Percentiles rank a stretch among this genome's conserved stretches.
Evolutionary conservation across 2,888 invertebrate species (phyloP).

Genomic region (Minunthozetes semirufus): DNA sequence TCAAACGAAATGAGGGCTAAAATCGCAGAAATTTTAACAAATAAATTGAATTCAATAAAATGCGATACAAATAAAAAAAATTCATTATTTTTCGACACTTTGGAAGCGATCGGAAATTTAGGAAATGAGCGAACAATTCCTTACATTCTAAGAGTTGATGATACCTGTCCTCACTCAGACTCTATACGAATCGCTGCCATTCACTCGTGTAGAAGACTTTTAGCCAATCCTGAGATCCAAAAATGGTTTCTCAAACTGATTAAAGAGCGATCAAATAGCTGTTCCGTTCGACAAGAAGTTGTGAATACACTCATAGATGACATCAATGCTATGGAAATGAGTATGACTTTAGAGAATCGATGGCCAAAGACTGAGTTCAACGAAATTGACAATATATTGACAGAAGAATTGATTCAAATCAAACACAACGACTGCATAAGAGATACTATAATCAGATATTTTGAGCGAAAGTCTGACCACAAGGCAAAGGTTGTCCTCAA

Average conservation of each 20-base stretch:
- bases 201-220: conserved; percentile 33
- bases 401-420: conserved; percentile 2
- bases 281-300: conserved; percentile 32
- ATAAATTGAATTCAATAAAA: neutral
- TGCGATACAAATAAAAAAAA: neutral
- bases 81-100: conserved; percentile 7
- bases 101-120: conserved; percentile 37
- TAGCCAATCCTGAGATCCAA: conserved; percentile 30
- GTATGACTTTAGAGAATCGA: neutral
- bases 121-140: conserved; percentile 12
- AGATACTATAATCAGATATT: conserved; percentile 31
- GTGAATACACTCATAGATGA: conserved; percentile 30
- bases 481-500: conserved; percentile 19
- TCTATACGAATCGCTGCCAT: conserved; percentile 29
- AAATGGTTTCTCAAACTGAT: conserved; percentile 10
- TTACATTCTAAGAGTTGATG: conserved; percentile 7
- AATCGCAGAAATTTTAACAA: neutral
- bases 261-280: conserved; percentile 1
- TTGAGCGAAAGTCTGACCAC: conserved; percentile 31
- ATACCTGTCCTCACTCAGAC: neutral
- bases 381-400: conserved; percentile 37
- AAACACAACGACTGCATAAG: conserved; percentile 31
- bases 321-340: conserved; percentile 7
- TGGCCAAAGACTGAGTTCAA: conserved; percentile 41
- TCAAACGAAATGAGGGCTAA: neutral